These are phyloP conservation scores for Drosophila melanica DNA, from an alignment of 1,140 invertebrate species.

Conservation along the genomic window DNA sequence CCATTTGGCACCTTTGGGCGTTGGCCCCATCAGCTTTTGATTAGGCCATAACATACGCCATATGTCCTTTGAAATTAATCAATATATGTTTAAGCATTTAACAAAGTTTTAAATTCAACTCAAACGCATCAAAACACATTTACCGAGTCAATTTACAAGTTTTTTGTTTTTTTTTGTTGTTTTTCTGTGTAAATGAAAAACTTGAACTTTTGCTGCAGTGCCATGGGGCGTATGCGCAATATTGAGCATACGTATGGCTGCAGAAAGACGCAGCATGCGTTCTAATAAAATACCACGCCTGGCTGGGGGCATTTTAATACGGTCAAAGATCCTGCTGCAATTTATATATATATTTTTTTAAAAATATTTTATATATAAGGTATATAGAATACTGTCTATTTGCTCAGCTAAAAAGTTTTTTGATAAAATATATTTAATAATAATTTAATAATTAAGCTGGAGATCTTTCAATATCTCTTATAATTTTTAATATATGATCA, in stretches of 20 bases:
- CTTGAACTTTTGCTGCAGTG: neutral
- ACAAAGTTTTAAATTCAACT: neutral
- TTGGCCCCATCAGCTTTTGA: conserved; percentile 3
- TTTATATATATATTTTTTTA: too few relatives aligned
- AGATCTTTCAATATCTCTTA: neutral
- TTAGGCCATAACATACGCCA: conserved; percentile 7
- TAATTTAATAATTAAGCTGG: too few relatives aligned
- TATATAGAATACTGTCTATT: too few relatives aligned
- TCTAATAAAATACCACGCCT: conserved; percentile 31
- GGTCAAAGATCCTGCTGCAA: neutral
- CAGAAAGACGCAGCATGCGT: conserved; percentile 19
- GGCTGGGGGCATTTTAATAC: neutral
- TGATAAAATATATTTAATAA: too few relatives aligned
- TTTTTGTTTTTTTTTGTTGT: too few relatives aligned
- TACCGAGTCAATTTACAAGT: conserved; percentile 2
- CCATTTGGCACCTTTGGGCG: conserved; percentile 3
- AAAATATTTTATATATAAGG: too few relatives aligned
- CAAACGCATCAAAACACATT: neutral
- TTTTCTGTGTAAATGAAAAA: conserved; percentile 3
- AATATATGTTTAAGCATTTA: neutral
- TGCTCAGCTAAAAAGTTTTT: too few relatives aligned
- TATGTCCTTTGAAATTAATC: conserved; percentile 3
- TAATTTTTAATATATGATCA: neutral
- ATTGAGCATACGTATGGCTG: conserved; percentile 32
- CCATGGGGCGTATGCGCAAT: conserved; percentile 43